A percentile compares a stretch with the other conserved stretches of the same genome.
phyloP scores from a whole-genome alignment of 2,888 invertebrate genomes.

The Elmis aenea region DNA sequence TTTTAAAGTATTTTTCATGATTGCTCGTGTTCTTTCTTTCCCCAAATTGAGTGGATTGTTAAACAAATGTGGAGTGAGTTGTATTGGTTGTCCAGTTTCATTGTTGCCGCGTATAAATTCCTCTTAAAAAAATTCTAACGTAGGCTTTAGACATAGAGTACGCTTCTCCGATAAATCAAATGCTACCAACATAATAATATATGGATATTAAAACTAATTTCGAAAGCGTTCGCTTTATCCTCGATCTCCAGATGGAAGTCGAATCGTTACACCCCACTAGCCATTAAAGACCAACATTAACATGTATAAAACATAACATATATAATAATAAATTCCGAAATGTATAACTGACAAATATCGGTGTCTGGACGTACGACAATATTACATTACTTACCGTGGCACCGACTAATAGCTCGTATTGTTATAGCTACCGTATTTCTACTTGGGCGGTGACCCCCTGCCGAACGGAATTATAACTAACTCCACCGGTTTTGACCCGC shows the following conservation, averaged over 20 bases:
- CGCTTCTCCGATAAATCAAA: too few species aligned
- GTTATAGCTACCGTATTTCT: slow-evolving; percentile 45
- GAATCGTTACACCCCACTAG: slow-evolving; percentile 13
- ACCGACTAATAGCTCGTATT: slow-evolving; percentile 34
- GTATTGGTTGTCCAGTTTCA: too few species aligned
- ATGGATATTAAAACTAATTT: too few species aligned
- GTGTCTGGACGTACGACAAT: slow-evolving; percentile 32
- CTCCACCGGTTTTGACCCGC: slow-evolving; percentile 32
- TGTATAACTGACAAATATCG: slow-evolving; percentile 31
- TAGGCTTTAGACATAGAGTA: too few species aligned
- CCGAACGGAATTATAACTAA: slow-evolving; percentile 30
- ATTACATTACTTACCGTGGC: slow-evolving; percentile 35
- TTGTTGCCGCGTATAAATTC: too few species aligned
- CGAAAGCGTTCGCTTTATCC: too few species aligned
- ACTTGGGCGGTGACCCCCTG: slow-evolving; percentile 43
- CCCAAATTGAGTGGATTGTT: too few species aligned
- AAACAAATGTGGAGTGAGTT: too few species aligned
- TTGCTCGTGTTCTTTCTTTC: too few species aligned
- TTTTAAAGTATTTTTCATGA: too few species aligned
- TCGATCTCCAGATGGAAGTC: background rate
- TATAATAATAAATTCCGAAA: slow-evolving; percentile 25
- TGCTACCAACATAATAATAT: too few species aligned
- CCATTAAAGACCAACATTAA: slow-evolving; percentile 23
- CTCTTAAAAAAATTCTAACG: too few species aligned
- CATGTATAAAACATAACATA: slow-evolving; percentile 24